Evolutionary conservation across 2,113 vertebrate genomes (phyloP), one percentile per base, ranked within the genome.

Genomic region (Oxygymnocypris stewartii): DNA sequence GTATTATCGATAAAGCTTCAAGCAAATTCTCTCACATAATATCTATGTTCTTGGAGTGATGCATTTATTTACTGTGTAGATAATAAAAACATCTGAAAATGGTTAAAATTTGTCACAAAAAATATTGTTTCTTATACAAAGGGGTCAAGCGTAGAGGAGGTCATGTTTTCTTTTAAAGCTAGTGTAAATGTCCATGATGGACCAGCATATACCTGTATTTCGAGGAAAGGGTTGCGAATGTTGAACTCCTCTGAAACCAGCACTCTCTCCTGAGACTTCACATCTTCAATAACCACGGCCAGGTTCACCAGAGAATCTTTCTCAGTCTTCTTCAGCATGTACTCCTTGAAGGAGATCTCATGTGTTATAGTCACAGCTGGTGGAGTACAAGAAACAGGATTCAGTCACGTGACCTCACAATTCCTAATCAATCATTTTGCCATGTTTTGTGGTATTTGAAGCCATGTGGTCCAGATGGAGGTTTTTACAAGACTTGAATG

Each of bases 221-320:
- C 28, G 47, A 95, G 91, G 54, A 88, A 3, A 47, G 94, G 89
- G 8, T 25, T 90, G 84, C 42, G 37, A 9, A 95, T 89, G 69
- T 94, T 94, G 83, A 95, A 94, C 91, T 95, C 95, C 77, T 95
- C 91, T 5, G 89, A 89, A 35, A 91, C 92, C 78, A 95, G 86
- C 7, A 89, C 71, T 25, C 86, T 85, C 75, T 94, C 89, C 0
- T 88, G 83, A 76, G 74, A 92, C 65, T 6, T 18, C 42, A 28
- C 35, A 61, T 95, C 94, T 86, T 92, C 89, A 80, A 95, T 16
- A 13, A 95, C 95, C 0, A 91, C 94, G 2, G 94, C 94, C 6
- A 95, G 91, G 88, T 95, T 95, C 81, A 95, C 88, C 85, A 95
- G 76, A 63, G 90, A 25, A 1, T 94, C 92, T 18, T 92, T 93